A percentile compares a stretch with the other conserved stretches of the same genome.
Evolutionary conservation across 2,888 invertebrate species (phyloP).

Genomic region (Drosophila birchii): DNA sequence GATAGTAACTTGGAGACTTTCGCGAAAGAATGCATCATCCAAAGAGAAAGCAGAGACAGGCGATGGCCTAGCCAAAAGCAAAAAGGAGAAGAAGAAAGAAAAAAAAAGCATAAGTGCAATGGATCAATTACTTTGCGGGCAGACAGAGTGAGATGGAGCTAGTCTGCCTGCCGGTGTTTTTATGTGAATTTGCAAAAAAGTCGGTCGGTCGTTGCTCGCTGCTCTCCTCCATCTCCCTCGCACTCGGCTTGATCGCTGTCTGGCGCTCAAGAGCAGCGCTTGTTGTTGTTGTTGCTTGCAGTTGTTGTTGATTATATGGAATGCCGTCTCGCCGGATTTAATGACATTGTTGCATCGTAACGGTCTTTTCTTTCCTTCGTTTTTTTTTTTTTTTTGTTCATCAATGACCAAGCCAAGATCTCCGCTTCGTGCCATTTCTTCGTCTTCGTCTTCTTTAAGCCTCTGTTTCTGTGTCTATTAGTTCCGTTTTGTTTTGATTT

Average conservation of each 20-base stretch:
- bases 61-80: conserved; percentile 24
- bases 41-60: conserved; percentile 65
- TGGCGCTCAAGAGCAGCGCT: conserved; percentile 61
- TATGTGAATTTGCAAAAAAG: conserved; percentile 62
- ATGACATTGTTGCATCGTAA: conserved; percentile 76
- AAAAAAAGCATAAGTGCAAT: conserved; percentile 72
- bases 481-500: conserved; percentile 56
- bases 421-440: conserved; percentile 4
- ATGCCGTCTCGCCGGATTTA: conserved; percentile 82
- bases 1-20: conserved; percentile 33
- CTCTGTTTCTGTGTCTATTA: conserved; percentile 19
- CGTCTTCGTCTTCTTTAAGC: neutral
- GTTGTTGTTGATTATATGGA: conserved; percentile 71
- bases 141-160: conserved; percentile 31
- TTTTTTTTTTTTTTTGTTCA: conserved; percentile 45
- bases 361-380: conserved; percentile 55
- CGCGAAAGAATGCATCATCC: conserved; percentile 54
- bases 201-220: conserved; percentile 73
- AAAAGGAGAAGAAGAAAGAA: conserved; percentile 3
- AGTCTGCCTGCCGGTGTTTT: conserved; percentile 30
- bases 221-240: conserved; percentile 13
- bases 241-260: conserved; percentile 19
- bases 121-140: conserved; percentile 80
- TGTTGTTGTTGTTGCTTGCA: conserved; percentile 20
- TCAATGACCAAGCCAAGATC: conserved; percentile 61